Percentiles rank a stretch among this genome's conserved stretches.
Evolutionary conservation across 1,140 invertebrate species (phyloP).

Genomic region (Zaprionus capensis): DNA sequence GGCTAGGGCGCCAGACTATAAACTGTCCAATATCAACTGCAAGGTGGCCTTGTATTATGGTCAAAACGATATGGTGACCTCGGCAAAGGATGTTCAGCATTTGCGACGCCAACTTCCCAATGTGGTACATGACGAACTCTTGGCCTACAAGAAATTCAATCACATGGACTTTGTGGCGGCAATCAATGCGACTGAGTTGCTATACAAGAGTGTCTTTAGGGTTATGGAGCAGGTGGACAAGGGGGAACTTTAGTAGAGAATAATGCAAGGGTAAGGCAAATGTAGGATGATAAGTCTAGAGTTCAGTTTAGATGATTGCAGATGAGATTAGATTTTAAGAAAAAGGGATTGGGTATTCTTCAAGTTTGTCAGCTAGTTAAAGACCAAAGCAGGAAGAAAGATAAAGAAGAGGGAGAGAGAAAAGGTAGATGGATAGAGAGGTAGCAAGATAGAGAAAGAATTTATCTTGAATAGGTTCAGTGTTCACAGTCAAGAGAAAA

Average conservation of each 20-base stretch:
- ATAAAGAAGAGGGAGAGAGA: rapidly evolving
- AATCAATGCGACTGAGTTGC: slow-evolving; percentile 82
- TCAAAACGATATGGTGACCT: slow-evolving; percentile 48
- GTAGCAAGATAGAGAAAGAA: too few species aligned
- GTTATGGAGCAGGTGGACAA: slow-evolving; percentile 70
- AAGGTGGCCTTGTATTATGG: slow-evolving; percentile 67
- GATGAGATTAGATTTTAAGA: background rate
- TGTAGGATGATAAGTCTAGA: background rate
- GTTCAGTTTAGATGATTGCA: background rate
- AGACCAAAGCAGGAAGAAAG: background rate
- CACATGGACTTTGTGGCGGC: slow-evolving; percentile 86
- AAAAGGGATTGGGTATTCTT: background rate
- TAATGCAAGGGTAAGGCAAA: background rate
- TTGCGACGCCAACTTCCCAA: slow-evolving; percentile 84
- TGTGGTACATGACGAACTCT: slow-evolving; percentile 77
- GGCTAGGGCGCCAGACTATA: slow-evolving; percentile 45
- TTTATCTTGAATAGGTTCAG: background rate
- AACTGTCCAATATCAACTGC: slow-evolving; percentile 55
- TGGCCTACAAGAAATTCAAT: slow-evolving; percentile 84
- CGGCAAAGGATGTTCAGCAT: slow-evolving; percentile 60
- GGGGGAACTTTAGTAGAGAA: slow-evolving; percentile 32
- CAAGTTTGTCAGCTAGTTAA: background rate
- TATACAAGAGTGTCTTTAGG: slow-evolving; percentile 82
- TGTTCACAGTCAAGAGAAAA: background rate
- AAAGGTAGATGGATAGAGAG: too few species aligned